Percentiles rank a stretch among this genome's conserved stretches.
Conservation (phyloP, 2,113 vertebrate species). For the Leptobrachium leishanense region DNA sequence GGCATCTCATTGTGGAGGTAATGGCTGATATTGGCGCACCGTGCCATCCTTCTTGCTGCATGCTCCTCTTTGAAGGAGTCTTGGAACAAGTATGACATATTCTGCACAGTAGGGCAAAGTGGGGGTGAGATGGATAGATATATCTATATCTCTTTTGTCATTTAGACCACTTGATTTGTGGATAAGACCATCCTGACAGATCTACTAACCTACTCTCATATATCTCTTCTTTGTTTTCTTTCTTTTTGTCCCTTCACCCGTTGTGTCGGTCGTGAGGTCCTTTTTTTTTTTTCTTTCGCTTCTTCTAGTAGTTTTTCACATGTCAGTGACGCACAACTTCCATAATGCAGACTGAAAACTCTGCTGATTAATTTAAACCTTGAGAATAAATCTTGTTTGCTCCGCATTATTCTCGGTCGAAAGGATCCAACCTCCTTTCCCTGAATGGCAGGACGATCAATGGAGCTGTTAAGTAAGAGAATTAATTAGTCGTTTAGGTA, state of each 20-base stretch:
- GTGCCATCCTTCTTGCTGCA: no score
- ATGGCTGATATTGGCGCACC: no score
- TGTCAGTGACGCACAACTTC: conserved; percentile 15
- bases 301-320: not conserved
- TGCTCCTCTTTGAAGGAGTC: no score
- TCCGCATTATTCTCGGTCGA: conserved; percentile 24
- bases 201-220: no score
- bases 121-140: no score
- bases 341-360: conserved; percentile 13
- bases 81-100: no score
- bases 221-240: no score
- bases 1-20: no score
- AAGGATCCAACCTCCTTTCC: conserved; percentile 30
- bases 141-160: no score
- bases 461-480: conserved; percentile 55
- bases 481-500: conserved; percentile 60
- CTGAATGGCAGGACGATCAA: conserved; percentile 46
- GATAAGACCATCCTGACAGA: not conserved
- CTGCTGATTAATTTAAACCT: conserved; percentile 31
- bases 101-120: no score
- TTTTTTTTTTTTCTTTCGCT: not conserved
- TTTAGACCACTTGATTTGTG: not conserved
- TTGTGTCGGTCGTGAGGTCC: no score
- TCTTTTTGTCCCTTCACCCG: no score
- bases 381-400: conserved; percentile 32